Base-by-base conservation (phyloP, 2,888 invertebrate genomes). In the Drosophila antonietae region DNA sequence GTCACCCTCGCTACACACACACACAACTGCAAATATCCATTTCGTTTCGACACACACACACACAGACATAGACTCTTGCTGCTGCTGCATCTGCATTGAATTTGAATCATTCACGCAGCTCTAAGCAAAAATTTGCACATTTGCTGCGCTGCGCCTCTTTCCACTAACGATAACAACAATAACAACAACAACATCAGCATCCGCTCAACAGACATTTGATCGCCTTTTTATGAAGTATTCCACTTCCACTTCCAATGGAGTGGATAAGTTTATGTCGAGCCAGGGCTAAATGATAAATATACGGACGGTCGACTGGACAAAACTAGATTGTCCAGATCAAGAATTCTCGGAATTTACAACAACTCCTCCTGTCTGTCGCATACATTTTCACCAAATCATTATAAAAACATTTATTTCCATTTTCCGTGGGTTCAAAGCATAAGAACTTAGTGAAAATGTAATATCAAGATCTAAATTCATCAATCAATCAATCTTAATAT, bases 1-100 rank as follows among this genome's bases (percentile, higher is more conserved):
- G 74, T 72, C 76, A 80, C 73, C 83, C 85, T 75, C 80, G 41
- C 66, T 67, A 15, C 51, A 65, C 44, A 37, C 23, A 62, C 23
- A 62, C 23, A 47, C 31, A 35, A 35, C 52, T 37, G 15, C 52
- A 15, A 20, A 35, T 23, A 53, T 53, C 15, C 23, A 53, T 23
- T 52, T 41, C 62, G 31, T 28, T 56, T n/a, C 10, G 18, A 44
- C 2, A 20, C 20, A 20, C 20, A 60, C 3, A 44, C 28, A 55
- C 28, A 37, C 23, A 55, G 23, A 37, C 23, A 56, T 37, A 55
- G n/a, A n/a, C n/a, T 8, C 9, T 2, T 18, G 43, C 43, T 15
- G n/a, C 23, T 46, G 55, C 44, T 75, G 69, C 79, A 79, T 70
- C 65, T 81, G 73, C 63, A 64, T 69, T 71, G 56, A 52, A 72